Evolutionary conservation across 2,888 invertebrate genomes (phyloP).

Genomic region (Plebejus argus): DNA sequence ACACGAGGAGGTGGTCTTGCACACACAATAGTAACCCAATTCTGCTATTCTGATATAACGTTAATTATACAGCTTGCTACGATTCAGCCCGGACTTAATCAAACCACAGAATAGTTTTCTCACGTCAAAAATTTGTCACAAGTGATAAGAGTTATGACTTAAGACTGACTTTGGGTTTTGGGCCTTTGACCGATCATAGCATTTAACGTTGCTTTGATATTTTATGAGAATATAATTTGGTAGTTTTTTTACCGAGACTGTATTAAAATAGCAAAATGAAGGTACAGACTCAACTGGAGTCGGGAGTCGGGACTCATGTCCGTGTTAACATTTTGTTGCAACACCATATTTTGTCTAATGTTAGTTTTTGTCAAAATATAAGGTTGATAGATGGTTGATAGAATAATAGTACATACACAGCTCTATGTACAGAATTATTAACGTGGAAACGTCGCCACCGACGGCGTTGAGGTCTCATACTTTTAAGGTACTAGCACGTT

Average conservation of each 20-base stretch:
- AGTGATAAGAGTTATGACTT: too few species aligned
- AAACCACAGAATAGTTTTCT: too few species aligned
- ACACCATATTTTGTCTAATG: not conserved
- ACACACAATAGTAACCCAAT: not conserved
- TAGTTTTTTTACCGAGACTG: not conserved
- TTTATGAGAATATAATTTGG: not conserved
- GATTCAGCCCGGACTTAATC: too few species aligned
- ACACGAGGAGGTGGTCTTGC: slow-evolving; percentile 45
- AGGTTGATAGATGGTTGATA: not conserved
- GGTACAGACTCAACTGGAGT: not conserved
- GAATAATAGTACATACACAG: not conserved
- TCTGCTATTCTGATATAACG: not conserved
- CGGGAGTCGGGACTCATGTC: not conserved
- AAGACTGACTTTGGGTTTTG: not conserved
- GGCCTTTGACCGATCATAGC: not conserved
- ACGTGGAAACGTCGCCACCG: not conserved
- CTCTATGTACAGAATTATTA: not conserved
- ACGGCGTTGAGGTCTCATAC: slow-evolving; percentile 14
- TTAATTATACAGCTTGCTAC: too few species aligned
- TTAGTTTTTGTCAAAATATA: not conserved
- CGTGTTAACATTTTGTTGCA: slow-evolving; percentile 7
- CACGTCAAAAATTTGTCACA: too few species aligned
- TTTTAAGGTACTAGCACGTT: not conserved
- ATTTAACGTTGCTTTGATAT: not conserved
- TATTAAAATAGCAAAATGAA: not conserved